Percentiles rank a stretch among this genome's conserved stretches.
Evolutionary conservation across 2,888 invertebrate genomes (phyloP).

Genomic region (Barypeithes pellucidus): DNA sequence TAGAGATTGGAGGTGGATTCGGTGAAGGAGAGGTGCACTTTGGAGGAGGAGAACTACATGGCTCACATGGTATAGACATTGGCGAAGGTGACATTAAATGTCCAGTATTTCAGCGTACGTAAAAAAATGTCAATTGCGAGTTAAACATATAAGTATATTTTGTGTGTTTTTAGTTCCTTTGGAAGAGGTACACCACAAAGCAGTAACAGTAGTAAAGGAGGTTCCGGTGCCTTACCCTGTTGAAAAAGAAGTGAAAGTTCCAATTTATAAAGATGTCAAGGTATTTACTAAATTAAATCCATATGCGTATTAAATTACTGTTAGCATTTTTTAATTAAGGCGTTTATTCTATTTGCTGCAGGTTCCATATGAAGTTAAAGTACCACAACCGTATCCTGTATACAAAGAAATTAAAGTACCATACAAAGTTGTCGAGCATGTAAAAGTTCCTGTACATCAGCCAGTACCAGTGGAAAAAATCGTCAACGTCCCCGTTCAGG

Average conservation of each 20-base stretch:
- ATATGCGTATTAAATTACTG: background rate
- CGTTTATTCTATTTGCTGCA: too few relatives aligned
- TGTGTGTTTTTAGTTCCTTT: conserved; percentile 39
- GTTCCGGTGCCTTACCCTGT: conserved; percentile 77
- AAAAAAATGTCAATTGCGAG: background rate
- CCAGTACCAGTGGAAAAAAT: conserved; percentile 84
- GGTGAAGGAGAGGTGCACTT: conserved; percentile 13
- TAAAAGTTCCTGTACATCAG: conserved; percentile 59
- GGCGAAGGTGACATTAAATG: conserved; percentile 38
- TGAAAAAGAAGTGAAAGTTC: conserved; percentile 75
- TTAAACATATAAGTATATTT: too few relatives aligned
- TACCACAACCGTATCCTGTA: conserved; percentile 55
- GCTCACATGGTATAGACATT: conserved; percentile 28
- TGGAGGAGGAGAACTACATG: background rate
- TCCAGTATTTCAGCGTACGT: conserved; percentile 34
- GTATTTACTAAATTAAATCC: conserved; percentile 3
- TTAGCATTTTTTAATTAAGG: too few relatives aligned
- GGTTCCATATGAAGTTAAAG: conserved; percentile 74
- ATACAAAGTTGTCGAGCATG: conserved; percentile 49
- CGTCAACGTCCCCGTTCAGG: conserved; percentile 80
- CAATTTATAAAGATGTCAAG: conserved; percentile 77
- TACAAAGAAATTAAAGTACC: conserved; percentile 55
- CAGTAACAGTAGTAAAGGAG: conserved; percentile 73
- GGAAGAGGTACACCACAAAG: conserved; percentile 51
- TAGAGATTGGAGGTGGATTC: conserved; percentile 23